Percentiles rank a stretch among this genome's conserved stretches.
phyloP scores from a whole-genome alignment of 2,113 vertebrate genomes.

The Cryptomyrus ogoouensis region DNA sequence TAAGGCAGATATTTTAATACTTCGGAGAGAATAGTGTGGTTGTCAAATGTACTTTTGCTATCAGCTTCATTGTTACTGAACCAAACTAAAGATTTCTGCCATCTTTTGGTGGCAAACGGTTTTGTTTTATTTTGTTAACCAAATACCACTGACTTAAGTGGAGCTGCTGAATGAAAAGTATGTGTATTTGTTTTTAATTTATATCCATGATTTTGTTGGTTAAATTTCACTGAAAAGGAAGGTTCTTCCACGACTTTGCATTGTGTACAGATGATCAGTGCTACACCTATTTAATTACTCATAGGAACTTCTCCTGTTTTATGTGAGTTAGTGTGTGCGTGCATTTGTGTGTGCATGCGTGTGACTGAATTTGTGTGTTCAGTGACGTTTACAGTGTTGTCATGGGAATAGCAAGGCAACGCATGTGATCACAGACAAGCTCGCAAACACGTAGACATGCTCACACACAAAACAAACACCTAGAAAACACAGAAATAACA shows the following conservation, averaged over 20 bases:
- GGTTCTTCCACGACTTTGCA: neutral
- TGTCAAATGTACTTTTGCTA: conserved; percentile 4
- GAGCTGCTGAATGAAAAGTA: conserved; percentile 15
- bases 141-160: conserved; percentile 18
- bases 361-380: neutral
- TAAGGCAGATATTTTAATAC: conserved; percentile 8
- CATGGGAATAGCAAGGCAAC: conserved; percentile 1
- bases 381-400: conserved; percentile 14
- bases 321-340: conserved; percentile 2
- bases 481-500: neutral
- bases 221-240: neutral
- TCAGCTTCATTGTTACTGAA: neutral
- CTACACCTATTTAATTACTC: neutral
- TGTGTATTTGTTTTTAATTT: neutral
- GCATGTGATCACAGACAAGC: neutral
- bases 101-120: neutral
- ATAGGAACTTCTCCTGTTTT: neutral
- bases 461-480: neutral
- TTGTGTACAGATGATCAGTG: conserved; percentile 6
- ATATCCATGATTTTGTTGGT: neutral
- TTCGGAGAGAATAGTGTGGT: neutral
- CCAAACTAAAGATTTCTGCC: conserved; percentile 2
- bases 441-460: neutral
- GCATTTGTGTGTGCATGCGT: neutral
- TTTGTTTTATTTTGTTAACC: conserved; percentile 17